Evolutionary conservation across 2,113 vertebrate species (phyloP), one percentile per base, ranked within the genome.

Genomic region (Equus quagga): DNA sequence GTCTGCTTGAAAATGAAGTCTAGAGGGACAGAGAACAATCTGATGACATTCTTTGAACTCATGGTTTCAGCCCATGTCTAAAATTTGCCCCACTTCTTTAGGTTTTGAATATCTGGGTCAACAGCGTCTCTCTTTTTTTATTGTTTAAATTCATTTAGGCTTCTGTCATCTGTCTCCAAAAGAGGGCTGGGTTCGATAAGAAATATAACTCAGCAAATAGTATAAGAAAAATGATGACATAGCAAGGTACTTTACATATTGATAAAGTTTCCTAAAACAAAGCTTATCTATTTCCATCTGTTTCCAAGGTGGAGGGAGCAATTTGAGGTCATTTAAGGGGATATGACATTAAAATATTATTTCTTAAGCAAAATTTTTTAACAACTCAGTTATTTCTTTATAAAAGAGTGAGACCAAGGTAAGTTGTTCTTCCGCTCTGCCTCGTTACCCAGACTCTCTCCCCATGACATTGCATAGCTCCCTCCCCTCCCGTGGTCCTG

Each of bases 211-310:
- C 51, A 93, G 78, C 31, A 84, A 85, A 76, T 19, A n/a, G 15
- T 11, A 31, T 31, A 78, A 87, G 21, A 81, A 69, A 83, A 41
- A 9, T 31, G 31, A 89, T 69, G 54, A 46, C 12, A 19, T 2
- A 93, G 62, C 21, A 88, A 96, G 7, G 36, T 10, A n/a, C 3
- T 90, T 90, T 70, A 44, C 6, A 82, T n/a, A 31, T 14, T 78
- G 60, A 84, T 58, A 49, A 88, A 54, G 21, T 64, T 94, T 81
- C 65, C 89, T 51, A 33, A 84, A 94, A 44, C 26, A 75, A 46
- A 81, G 60, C 65, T 91, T 89, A 56, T 96, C 54, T 95, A 69
- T 83, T 75, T 94, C 72, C 23, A 94, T 64, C 54, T 80, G 26
- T 87, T 96, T 89, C 44, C 65, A 46, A 17, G 28, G 65, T 1